Evolutionary conservation across 2,888 invertebrate genomes (phyloP).

Genomic region (Sabellastarte sp.): DNA sequence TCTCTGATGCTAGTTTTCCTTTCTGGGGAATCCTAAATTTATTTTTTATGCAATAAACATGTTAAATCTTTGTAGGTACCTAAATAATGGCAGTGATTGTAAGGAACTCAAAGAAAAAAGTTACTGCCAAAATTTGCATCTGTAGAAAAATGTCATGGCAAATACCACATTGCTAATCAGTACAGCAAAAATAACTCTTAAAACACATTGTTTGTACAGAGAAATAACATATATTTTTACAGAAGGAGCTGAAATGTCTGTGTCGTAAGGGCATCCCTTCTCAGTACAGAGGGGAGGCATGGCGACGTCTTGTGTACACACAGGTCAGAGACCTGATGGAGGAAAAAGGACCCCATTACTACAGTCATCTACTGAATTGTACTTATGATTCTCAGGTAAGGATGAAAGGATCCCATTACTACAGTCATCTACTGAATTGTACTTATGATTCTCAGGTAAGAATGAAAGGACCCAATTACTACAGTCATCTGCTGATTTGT

Average conservation of each 20-base stretch:
- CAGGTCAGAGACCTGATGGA: constrained; percentile 57
- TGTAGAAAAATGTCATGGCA: too few species aligned
- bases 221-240: background rate
- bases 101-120: too few species aligned
- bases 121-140: too few species aligned
- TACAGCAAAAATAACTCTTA: too few species aligned
- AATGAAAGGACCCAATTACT: constrained; percentile 62
- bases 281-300: constrained; percentile 59
- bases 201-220: too few species aligned
- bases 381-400: constrained; percentile 60
- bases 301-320: constrained; percentile 59
- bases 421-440: constrained; percentile 59
- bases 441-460: constrained; percentile 61
- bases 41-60: too few species aligned
- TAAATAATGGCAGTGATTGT: too few species aligned
- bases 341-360: constrained; percentile 61
- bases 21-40: too few species aligned
- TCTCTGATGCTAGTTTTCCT: too few species aligned
- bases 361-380: constrained; percentile 59
- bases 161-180: too few species aligned
- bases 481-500: constrained; percentile 59
- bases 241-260: constrained; percentile 59
- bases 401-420: constrained; percentile 62
- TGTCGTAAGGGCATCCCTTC: constrained; percentile 62
- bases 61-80: too few species aligned